Evolutionary conservation across 2,888 invertebrate species (phyloP), one percentile per base, ranked within the genome.

Genomic region (Macroteleia sp.): DNA sequence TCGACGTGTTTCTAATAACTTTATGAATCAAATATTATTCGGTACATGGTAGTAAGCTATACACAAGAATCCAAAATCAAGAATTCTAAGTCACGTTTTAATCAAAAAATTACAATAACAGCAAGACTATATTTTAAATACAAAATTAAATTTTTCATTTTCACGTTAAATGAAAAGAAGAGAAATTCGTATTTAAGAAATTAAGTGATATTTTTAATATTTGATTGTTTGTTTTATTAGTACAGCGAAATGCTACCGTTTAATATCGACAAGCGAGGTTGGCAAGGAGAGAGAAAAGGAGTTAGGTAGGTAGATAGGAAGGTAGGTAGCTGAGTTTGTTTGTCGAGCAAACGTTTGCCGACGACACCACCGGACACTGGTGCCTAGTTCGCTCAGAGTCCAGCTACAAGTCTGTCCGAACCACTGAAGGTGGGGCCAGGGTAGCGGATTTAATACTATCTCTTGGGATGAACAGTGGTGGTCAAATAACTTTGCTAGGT

Each of bases 261-360:
- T 81, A 83, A 83, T 76, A 64, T 64, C 52, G 52, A 16, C 14
- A 50, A 76, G 36, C 46, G 28, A 28, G 46, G 57, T 30, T 44
- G 48, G 44, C 44, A 41, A 22, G 70, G 32, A 52, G 34, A 61
- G 52, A 36, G 57, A 56, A 42, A 56, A 42, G 50, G 54, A 34
- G 48, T 32, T 36, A 59, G 74, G 14, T 50, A 42, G 67, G 22
- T 50, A 66, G 81, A 56, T 69, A 64, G 69, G 59, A 76, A 59
- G 69, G 62, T 79, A 80, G 85, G 79, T 83, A 86, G 89, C 86
- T 82, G 86, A 89, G 88, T 90, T 90, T 91, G 91, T 91, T 91
- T 91, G 89, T 86, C 87, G 87, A 88, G 90, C 87, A 91, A 91
- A 91, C 91, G 91, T 91, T 91, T 91, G 90, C 88, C 88, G 87